Evolutionary conservation across 2,888 invertebrate genomes (phyloP), one percentile per base, ranked within the genome.

Genomic region (Masnerella sp.): DNA sequence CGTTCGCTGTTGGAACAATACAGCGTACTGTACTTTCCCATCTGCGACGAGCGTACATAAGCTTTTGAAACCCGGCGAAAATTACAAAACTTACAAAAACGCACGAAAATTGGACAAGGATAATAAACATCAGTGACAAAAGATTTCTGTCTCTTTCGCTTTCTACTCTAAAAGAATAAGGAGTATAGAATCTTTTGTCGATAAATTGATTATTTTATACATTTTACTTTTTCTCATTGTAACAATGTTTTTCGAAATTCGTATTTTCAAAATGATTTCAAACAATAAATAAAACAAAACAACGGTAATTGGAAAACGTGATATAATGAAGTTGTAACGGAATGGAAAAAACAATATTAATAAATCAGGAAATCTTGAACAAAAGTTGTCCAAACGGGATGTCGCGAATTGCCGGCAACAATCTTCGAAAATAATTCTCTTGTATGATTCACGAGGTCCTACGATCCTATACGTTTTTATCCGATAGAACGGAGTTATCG

Each of bases 401-500:
- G 58, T 68, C 51, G 61, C 59, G 68, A 69, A 61, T 52, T 38
- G 8, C 28, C 14, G 36, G 61, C 32, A 47, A 69, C 68, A 61
- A 69, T 69, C 61, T 49, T 56, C 12, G 61, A 14, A 69, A 62
- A 69, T 69, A 62, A 69, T 69, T 62, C 61, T 69, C 54, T 34
- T 30, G 56, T 40, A 62, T 56, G 73, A 67, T 67, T 73, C 68
- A 67, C 47, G 67, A 32, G 59, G 42, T 51, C 28, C 28, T 22
- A 34, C 51, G 30, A 58, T 68, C 43, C 67, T 56, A 32, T 58
- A 51, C 56, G 62, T 58, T 69, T 68, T 74, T 74, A 69, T 69
- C 74, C 59, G 52, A 61, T 69, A 45, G 59, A 64, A 54, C 30
- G 64, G 42, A 51, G 42, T 67, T 74, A 74, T 69, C 74, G 70